A percentile compares a stretch with the other conserved stretches of the same genome.
Conservation (phyloP, 1,140 invertebrate genomes). For the Hyles vespertilio region DNA sequence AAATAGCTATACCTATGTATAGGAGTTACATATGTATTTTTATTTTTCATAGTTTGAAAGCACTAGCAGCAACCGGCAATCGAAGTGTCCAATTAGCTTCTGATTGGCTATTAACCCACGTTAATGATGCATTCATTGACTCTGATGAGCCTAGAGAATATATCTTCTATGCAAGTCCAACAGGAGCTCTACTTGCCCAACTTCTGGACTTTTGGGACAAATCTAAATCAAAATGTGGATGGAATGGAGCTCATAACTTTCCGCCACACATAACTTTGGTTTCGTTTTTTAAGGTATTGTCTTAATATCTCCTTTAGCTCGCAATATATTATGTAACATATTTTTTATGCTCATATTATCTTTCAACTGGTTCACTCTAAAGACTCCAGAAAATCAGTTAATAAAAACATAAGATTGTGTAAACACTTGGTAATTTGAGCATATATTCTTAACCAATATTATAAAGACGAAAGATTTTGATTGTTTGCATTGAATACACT, state of each 20-base stretch:
- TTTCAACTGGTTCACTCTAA: too few species aligned
- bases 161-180: conserved; percentile 90
- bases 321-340: too few species aligned
- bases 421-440: too few species aligned
- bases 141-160: conserved; percentile 86
- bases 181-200: conserved; percentile 80
- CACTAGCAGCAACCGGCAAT: conserved; percentile 92
- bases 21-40: too few species aligned
- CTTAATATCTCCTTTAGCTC: conserved; percentile 1
- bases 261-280: conserved; percentile 93
- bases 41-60: conserved; percentile 82
- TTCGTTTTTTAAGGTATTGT: conserved; percentile 89
- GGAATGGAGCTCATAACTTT: conserved; percentile 93
- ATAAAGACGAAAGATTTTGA: too few species aligned
- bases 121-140: conserved; percentile 88
- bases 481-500: too few species aligned
- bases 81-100: conserved; percentile 90
- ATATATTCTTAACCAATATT: too few species aligned
- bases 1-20: too few species aligned
- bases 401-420: too few species aligned
- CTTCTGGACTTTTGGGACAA: conserved; percentile 87
- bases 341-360: too few species aligned
- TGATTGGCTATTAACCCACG: conserved; percentile 92
- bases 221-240: conserved; percentile 83
- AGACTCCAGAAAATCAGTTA: too few species aligned